Base-by-base conservation (phyloP, 1,140 invertebrate genomes). In the Leptoteleia sp. region DNA sequence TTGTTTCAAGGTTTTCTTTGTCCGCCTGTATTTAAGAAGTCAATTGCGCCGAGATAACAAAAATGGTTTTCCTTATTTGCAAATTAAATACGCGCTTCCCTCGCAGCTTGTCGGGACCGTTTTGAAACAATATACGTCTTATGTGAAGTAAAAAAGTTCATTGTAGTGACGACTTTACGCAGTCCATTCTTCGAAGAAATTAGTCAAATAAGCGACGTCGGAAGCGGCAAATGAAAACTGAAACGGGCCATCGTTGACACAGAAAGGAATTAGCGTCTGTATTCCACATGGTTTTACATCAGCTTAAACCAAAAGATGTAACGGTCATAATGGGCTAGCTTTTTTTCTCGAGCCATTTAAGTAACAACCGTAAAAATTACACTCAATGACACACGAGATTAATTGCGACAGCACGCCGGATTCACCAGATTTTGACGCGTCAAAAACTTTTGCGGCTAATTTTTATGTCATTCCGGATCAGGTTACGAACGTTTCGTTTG, bases 271-370 rank as follows among this genome's bases (percentile, higher is more conserved):
- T 45, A 31, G 37, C 55, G 67, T 61, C 67, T 71, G 67, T 71
- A 71, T 29, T 61, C 55, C 67, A 71, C 47, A 61, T 71, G 67
- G 45, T 61, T 37, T 7, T 11, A 17, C n/a, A 31, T 37, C 25
- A 31, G 9, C 31, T 31, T 13, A 12, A 42, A 19, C 64, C 16
- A 13, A 38, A 35, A 40, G 31, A 50, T 13, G 33, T 71, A 71
- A 71, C 67, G 37, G 67, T 54, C 47, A 37, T 71, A 61, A 71
- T 71, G 67, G 55, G 50, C 33, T 27, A 45, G 16, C 47, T 54
- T 61, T 71, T 54, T 43, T 45, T 7, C 1, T 11, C 15, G 15
- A 25, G 42, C 52, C 47, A 47, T 19, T 40, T 42, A 70, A 50
- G 29, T 42, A 70, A 59, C 33, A 57, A 48, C 4, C 65, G 43